These are phyloP conservation scores for Ridgeia piscesae DNA, from an alignment of 1,140 invertebrate genomes.

Conservation along the genomic window DNA sequence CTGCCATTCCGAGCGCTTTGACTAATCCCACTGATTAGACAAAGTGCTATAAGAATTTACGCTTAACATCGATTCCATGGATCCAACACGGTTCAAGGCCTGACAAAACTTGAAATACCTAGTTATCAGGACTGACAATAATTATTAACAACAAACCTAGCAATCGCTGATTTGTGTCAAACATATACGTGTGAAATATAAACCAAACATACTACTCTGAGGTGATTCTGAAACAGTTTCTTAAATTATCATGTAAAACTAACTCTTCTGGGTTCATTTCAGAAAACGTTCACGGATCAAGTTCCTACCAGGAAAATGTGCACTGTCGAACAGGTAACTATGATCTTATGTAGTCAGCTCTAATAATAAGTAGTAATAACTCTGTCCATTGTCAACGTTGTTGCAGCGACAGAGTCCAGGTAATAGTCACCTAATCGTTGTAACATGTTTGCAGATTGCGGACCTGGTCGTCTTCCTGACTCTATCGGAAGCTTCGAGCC, in stretches of 20 bases:
- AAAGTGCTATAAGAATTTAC: too few species aligned
- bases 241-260: too few species aligned
- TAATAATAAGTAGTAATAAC: too few species aligned
- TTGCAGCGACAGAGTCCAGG: too few species aligned
- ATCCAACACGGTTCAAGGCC: not conserved
- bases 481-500: not conserved
- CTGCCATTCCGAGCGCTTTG: too few species aligned
- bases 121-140: not conserved
- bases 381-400: too few species aligned
- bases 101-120: not conserved
- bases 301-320: not conserved
- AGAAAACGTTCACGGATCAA: not conserved
- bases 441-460: not conserved
- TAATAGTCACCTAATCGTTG: too few species aligned
- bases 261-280: not conserved
- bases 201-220: too few species aligned
- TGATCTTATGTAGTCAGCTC: too few species aligned
- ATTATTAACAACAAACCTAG: not conserved
- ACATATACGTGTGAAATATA: too few species aligned
- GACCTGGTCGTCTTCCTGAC: slow-evolving; percentile 10
- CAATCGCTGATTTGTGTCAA: not conserved
- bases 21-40: too few species aligned
- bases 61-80: not conserved
- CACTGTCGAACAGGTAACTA: not conserved
- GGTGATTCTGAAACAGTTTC: too few species aligned